These are phyloP conservation scores for Potamilus streckersoni DNA, from an alignment of 1,140 invertebrate genomes.

Conservation along the genomic window DNA sequence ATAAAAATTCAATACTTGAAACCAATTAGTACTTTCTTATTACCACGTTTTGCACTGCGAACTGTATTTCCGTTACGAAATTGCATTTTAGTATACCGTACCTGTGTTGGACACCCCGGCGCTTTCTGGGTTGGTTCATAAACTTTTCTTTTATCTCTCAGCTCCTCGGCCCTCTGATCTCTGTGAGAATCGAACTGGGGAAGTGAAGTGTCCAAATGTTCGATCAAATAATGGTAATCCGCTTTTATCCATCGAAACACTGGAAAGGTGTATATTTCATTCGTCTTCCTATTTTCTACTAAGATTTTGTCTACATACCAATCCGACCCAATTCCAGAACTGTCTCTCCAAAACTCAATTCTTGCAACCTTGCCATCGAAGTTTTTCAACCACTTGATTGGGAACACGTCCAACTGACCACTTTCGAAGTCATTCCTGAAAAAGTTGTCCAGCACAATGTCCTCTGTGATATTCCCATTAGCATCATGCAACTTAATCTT, in stretches of 20 bases:
- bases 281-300: conserved; percentile 60
- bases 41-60: too few relatives aligned
- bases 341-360: conserved; percentile 68
- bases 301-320: conserved; percentile 69
- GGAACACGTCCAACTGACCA: conserved; percentile 60
- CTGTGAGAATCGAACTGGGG: conserved; percentile 66
- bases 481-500: conserved; percentile 59
- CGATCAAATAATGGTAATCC: conserved; percentile 65
- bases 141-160: conserved; percentile 60
- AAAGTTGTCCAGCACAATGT: conserved; percentile 59
- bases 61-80: too few relatives aligned
- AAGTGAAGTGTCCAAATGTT: conserved; percentile 67
- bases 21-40: too few relatives aligned
- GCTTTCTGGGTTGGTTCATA: conserved; percentile 64
- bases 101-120: conserved; percentile 66
- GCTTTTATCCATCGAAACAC: conserved; percentile 69
- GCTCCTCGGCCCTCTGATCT: conserved; percentile 63
- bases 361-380: conserved; percentile 46
- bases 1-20: too few relatives aligned
- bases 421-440: conserved; percentile 68
- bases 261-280: conserved; percentile 65
- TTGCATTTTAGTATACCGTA: conserved; percentile 20
- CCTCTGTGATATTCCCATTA: conserved; percentile 47
- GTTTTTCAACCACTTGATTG: conserved; percentile 36
- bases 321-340: conserved; percentile 61